phyloP scores from a whole-genome alignment of 2,888 invertebrate genomes.

The Dasysyrphus albostriatus region DNA sequence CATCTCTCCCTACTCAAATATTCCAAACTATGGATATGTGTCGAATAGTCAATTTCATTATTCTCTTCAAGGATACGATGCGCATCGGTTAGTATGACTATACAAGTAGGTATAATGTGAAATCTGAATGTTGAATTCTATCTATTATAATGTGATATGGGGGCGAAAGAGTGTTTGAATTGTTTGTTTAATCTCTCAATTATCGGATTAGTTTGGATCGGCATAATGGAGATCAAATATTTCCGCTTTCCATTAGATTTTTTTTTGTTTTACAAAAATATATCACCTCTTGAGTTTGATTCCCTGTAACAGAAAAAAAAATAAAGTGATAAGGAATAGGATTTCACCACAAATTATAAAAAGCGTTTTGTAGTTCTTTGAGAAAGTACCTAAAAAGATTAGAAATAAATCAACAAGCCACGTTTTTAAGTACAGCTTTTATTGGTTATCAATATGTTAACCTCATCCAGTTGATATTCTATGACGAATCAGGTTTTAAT shows the following conservation, averaged over 20 bases:
- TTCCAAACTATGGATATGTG: conserved; percentile 59
- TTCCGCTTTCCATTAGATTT: conserved; percentile 70
- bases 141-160: neutral
- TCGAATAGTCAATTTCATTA: conserved; percentile 73
- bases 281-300: conserved; percentile 63
- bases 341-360: too few species aligned
- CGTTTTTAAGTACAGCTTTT: too few species aligned
- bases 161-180: conserved; percentile 14
- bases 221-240: conserved; percentile 72
- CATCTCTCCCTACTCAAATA: conserved; percentile 39
- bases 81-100: conserved; percentile 1
- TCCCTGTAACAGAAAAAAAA: too few species aligned
- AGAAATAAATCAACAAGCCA: too few species aligned
- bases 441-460: too few species aligned
- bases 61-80: conserved; percentile 60
- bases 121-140: conserved; percentile 6
- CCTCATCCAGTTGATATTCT: too few species aligned
- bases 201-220: conserved; percentile 73
- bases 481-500: too few species aligned
- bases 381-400: too few species aligned
- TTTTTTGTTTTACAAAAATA: conserved; percentile 41
- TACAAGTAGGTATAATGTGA: neutral
- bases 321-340: neutral
- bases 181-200: conserved; percentile 75
- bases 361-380: too few species aligned